Conservation (phyloP, 2,888 invertebrate genomes). For the Drosophila pullipes region DNA sequence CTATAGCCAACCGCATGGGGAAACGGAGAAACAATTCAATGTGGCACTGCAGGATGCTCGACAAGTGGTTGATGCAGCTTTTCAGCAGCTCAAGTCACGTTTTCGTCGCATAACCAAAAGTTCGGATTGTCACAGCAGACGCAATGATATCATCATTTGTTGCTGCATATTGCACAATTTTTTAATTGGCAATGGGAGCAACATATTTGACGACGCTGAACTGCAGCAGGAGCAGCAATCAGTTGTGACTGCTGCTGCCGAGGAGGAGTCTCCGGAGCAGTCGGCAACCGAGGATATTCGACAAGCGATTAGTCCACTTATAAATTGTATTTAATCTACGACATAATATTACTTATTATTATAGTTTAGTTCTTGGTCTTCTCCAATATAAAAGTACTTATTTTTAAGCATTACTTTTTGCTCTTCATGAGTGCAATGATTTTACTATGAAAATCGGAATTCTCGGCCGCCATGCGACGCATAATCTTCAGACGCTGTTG, state of each 20-base stretch:
- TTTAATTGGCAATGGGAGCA: neutral
- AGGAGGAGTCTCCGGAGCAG: neutral
- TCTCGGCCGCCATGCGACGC: constrained; percentile 16
- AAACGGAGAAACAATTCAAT: neutral
- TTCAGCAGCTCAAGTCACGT: constrained; percentile 2
- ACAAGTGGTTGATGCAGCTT: neutral
- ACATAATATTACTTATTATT: neutral
- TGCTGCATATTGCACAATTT: constrained; percentile 17
- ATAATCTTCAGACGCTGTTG: constrained; percentile 9
- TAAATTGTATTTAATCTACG: neutral
- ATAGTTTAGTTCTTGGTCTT: neutral
- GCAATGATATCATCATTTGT: constrained; percentile 1
- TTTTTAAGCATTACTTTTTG: neutral
- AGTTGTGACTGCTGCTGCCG: neutral
- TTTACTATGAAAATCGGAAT: constrained; percentile 16
- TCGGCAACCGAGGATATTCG: neutral
- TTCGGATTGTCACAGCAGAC: neutral
- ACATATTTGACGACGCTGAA: neutral
- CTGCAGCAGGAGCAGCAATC: neutral
- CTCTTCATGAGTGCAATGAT: constrained; percentile 4
- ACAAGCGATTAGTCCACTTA: neutral
- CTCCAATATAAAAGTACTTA: neutral
- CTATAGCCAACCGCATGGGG: neutral
- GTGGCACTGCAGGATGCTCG: neutral
- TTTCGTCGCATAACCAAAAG: constrained; percentile 3